Evolutionary conservation across 1,140 invertebrate genomes (phyloP), one percentile per base, ranked within the genome.

Genomic region (Leptinotarsa undecemlineata): DNA sequence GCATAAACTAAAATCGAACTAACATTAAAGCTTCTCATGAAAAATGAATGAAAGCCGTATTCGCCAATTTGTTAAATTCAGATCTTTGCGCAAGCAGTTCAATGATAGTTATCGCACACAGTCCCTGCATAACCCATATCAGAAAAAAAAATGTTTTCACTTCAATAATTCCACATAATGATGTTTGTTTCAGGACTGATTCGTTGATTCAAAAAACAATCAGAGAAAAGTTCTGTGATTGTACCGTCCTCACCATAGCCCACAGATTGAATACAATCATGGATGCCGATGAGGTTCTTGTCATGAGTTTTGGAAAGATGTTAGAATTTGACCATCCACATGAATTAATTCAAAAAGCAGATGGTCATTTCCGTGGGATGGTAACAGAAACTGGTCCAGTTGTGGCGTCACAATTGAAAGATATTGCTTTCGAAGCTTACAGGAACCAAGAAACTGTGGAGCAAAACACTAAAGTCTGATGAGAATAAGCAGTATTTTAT

Each of bases 291-390:
- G 79, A 77, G 76, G 83, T 81, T 70, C 19, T 86, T 26, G 84
- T 86, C 21, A 84, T 86, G 83, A 83, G 85, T 72, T 74, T 69
- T 21, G 84, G 85, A n/a, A 76, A 77, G 33, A 76, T 81, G 5
- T 77, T 83, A 14, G 84, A 86, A 79, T 84, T 84, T 68, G 84
- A 81, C 69, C 80, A 82, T 77, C 84, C 85, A 3, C 74, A 80
- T 62, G 75, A 78, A 23, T 72, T 86, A n/a, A 74, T 86, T n/a
- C 73, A 81, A 79, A 81, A 82, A 71, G 51, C 76, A 42, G 85
- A 87, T 26, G 90, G 93, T 42, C 85, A 88, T 68, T 90, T 95
- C 85, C 73, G 91, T 93, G 89, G 90, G 90, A 17, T 87, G 90
- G 47, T 90, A 90, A 82, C 91, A 89, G 21, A 91, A 90, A 91